Evolutionary conservation across 2,113 vertebrate genomes (phyloP), one percentile per base, ranked within the genome.

Genomic region (Acanthochromis polyacanthus): DNA sequence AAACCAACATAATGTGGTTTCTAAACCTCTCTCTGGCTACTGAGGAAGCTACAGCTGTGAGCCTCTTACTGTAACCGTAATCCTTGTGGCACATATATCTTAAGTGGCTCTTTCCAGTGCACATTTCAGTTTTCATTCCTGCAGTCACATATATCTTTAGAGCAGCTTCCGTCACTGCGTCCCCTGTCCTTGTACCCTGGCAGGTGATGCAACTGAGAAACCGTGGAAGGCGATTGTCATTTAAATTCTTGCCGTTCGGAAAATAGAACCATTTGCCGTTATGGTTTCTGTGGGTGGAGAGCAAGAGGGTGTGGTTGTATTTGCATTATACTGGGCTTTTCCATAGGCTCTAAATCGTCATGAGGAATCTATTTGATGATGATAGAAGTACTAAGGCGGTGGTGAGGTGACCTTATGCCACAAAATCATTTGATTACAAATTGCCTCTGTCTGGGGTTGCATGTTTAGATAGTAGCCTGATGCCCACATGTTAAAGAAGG

Each of bases 31-130:
- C 53, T 75, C 40, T 53, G 64, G 84, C 91, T 90, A 83, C 91
- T 86, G 86, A 81, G 82, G 84, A 85, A 88, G 87, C 82, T 92
- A 81, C 91, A 91, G 92, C 92, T 93, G 93, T 81, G 82, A 66
- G 77, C 65, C 76, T 85, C 83, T 88, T 81, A 90, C 84, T 90
- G 89, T 91, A 91, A 91, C 84, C 38, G 57, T 89, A 90, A 91
- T 91, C 89, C 88, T 78, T 48, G 80, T 79, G 84, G 87, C 77
- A 82, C 80, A 81, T 89, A 87, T 85, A 92, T 93, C 87, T 89
- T 84, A 78, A 81, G 71, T 87, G 85, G 80, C 69, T 71, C 82
- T 59, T 32, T 73, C 43, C 78, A 90, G 85, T 82, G 80, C 82
- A 84, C 81, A 80, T 92, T 90, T 90, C 88, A 87, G 86, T 88